Base-by-base conservation (phyloP, 2,797 vertebrate genomes). In the Cottoperca gobio region DNA sequence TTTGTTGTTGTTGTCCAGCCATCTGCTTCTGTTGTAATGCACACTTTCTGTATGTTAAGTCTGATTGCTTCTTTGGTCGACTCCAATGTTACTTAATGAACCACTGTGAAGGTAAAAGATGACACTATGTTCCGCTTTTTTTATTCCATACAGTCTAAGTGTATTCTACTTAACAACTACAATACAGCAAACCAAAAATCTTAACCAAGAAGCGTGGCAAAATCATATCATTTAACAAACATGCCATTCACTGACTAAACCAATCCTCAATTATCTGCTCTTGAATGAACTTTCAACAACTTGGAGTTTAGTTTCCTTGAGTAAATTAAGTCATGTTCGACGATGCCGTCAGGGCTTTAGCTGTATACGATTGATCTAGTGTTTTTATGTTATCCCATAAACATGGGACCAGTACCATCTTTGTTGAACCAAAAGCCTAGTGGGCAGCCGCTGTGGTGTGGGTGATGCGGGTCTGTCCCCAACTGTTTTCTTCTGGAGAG, bases 321-420 rank as follows among this genome's bases (percentile, higher is more conserved):
- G n/a, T 0, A 4, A 16, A 11, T 14, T 1, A 78, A 52, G 57
- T 42, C 16, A 13, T 14, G 9, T 2, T n/a, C 0, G 3, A n/a
- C 2, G 11, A 57, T 45, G 64, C 37, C 0, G 43, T 50, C 31
- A n/a, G 2, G 16, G 8, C 59, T 55, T 37, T 0, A 16, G 23
- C 14, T 1, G 0, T 16, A 53, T 1, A 17, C 3, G 48, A 83
- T 85, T 85, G 61, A 86, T 84, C 23, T 61, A 1, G 23, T 80
- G 81, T 81, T 82, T 57, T 68, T 2, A 45, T 84, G 71, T 91
- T 88, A 8, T 82, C 48, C 48, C 28, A 46, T 88, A 82, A 88
- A 87, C 84, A 88, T 0, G n/a, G 43, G 58, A 42, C n/a, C 16
- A 19, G 67, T 74, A 48, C 53, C 60, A 4, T 73, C 49, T 62